A percentile compares a stretch with the other conserved stretches of the same genome.
Conservation (phyloP, 2,888 invertebrate genomes). For the Phymatocera aterrima region DNA sequence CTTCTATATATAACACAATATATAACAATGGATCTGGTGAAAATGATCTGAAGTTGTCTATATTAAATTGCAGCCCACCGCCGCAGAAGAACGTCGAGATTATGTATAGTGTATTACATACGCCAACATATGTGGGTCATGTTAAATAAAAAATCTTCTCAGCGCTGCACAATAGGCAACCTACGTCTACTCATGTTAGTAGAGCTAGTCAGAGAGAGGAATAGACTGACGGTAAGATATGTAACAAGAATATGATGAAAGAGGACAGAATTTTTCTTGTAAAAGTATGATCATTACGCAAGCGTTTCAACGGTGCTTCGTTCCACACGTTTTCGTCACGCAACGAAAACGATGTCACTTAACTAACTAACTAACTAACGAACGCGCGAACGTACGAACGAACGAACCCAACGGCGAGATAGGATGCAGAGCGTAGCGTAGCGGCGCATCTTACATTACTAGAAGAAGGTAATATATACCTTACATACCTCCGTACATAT, state of each 20-base stretch:
- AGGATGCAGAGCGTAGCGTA: slow-evolving; percentile 65
- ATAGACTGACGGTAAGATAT: too few relatives aligned
- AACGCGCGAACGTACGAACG: too few relatives aligned
- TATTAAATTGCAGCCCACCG: background rate
- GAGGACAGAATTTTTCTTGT: background rate
- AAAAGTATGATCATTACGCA: slow-evolving; percentile 9
- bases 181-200: too few relatives aligned
- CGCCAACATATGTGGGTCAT: background rate
- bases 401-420: slow-evolving; percentile 58
- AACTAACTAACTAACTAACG: too few relatives aligned
- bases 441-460: slow-evolving; percentile 60
- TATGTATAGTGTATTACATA: background rate
- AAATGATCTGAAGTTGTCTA: background rate
- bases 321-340: slow-evolving; percentile 1
- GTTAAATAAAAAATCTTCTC: background rate
- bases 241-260: background rate
- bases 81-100: too few relatives aligned
- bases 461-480: too few relatives aligned
- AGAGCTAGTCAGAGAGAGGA: too few relatives aligned
- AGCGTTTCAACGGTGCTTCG: background rate
- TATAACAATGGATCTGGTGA: too few relatives aligned
- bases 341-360: slow-evolving; percentile 28
- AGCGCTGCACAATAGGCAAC: too few relatives aligned
- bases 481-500: slow-evolving; percentile 31
- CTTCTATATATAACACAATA: too few relatives aligned